Percentiles rank a stretch among this genome's conserved stretches.
phyloP scores from a whole-genome alignment of 2,888 invertebrate species.

The Ochropacha duplaris region DNA sequence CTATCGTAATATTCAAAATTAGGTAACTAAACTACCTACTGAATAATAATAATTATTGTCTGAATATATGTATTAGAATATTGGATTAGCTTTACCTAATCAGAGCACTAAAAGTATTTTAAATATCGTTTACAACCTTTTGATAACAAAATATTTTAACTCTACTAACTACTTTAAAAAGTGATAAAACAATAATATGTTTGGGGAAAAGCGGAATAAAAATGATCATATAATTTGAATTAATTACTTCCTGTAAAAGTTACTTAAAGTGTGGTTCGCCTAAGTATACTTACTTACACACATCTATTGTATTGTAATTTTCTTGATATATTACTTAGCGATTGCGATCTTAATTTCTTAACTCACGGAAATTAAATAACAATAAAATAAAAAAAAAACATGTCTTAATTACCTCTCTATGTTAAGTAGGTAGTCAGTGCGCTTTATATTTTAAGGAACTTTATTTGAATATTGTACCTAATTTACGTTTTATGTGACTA shows the following conservation, averaged over 20 bases:
- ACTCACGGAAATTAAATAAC: constrained; percentile 37
- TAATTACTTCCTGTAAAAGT: constrained; percentile 18
- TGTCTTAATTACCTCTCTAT: constrained; percentile 40
- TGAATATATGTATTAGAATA: no score
- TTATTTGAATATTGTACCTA: neutral
- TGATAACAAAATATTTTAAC: neutral
- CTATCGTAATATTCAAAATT: no score
- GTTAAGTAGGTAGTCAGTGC: neutral
- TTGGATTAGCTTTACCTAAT: neutral
- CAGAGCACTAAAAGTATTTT: neutral
- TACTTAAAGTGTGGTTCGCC: constrained; percentile 17
- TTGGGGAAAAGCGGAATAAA: constrained; percentile 23
- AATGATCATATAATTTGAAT: constrained; percentile 28
- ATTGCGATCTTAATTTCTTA: constrained; percentile 48
- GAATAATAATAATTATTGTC: neutral
- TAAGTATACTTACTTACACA: constrained; percentile 11
- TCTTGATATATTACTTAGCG: constrained; percentile 26
- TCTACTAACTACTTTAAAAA: no score
- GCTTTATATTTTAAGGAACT: neutral
- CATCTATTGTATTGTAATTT: constrained; percentile 20
- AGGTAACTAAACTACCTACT: neutral
- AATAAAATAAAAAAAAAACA: constrained; percentile 42
- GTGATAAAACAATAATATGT: constrained; percentile 18
- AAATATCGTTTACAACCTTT: neutral
- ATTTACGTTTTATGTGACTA: neutral